Percentiles rank a stretch among this genome's conserved stretches.
These are phyloP conservation scores for Zele albiditarsus DNA, from an alignment of 2,888 invertebrate genomes.

Conservation along the genomic window DNA sequence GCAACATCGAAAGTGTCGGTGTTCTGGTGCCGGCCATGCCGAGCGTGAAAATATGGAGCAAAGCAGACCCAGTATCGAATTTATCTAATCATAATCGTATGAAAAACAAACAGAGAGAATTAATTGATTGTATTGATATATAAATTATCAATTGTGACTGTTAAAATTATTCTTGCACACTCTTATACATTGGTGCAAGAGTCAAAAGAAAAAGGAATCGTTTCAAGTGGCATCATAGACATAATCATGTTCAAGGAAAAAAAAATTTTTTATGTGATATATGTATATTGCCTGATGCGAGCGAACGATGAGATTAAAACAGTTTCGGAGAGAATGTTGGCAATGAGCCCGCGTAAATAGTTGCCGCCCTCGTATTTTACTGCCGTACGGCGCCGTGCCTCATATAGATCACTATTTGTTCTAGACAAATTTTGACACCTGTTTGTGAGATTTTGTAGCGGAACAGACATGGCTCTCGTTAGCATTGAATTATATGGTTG, in stretches of 20 bases:
- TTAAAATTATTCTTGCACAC: neutral
- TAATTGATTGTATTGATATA: neutral
- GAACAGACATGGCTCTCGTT: neutral
- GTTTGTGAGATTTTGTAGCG: slow-evolving; percentile 12
- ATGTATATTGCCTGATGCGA: neutral
- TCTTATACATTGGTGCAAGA: neutral
- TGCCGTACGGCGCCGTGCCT: slow-evolving; percentile 29
- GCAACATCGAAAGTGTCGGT: slow-evolving; percentile 63
- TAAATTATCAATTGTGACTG: neutral
- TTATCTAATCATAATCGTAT: neutral
- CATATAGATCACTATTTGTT: slow-evolving; percentile 31
- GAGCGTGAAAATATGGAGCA: slow-evolving; percentile 41
- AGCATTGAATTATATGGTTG: neutral
- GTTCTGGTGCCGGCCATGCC: slow-evolving; percentile 49
- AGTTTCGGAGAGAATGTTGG: slow-evolving; percentile 36
- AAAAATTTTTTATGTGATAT: neutral
- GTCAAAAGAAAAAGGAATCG: slow-evolving; percentile 7
- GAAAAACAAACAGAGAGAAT: neutral
- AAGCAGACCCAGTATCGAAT: slow-evolving; percentile 38
- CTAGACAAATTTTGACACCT: slow-evolving; percentile 37
- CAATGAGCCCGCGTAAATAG: slow-evolving; percentile 43
- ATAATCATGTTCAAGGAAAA: slow-evolving; percentile 25
- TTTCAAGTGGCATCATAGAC: slow-evolving; percentile 31
- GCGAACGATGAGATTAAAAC: neutral
- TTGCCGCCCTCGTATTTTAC: slow-evolving; percentile 36